Evolutionary conservation across 2,797 vertebrate genomes (phyloP), one percentile per base, ranked within the genome.

Genomic region (Schizopygopsis pylzovi): DNA sequence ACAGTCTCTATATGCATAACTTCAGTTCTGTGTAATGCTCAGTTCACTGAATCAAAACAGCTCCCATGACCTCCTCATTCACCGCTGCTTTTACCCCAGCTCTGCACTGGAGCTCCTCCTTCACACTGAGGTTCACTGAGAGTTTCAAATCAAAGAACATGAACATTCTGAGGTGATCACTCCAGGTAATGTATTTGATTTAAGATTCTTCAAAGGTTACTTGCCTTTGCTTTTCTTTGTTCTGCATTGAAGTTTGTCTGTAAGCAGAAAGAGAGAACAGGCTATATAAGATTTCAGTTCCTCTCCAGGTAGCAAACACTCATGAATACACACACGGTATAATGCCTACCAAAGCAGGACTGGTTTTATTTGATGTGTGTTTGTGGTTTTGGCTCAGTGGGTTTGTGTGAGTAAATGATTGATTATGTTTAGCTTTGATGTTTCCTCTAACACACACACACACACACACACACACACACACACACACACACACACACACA

Each of bases 361-460:
- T 85, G 70, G 41, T 81, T 85, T 85, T 73, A 75, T 73, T 85
- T 85, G 68, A 85, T 85, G 84, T 82, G 59, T 83, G 82, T 71
- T 85, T 84, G 77, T 81, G 85, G 79, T 82, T 88, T 83, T 87
- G 83, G 82, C 83, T 87, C 89, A 85, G 93, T 93, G 93, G 93
- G 93, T 94, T 94, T 85, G 22, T 81, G 71, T 15, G 72, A 52
- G 87, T 88, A 81, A 90, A 90, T 90, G 73, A 88, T 83, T 88
- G 88, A 68, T 79, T 70, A 18, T 49, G 77, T 83, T 72, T 22
- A 22, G 80, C 87, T 90, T 89, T 88, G 83, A 90, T 90, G 85
- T 84, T 85, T 70, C 71, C 20, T 45, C 75, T 9, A 2, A 68
- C 39, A 33, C 54, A 71, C 37, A 25, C 25, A 89, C 91, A 90